Percentiles rank a stretch among this genome's conserved stretches.
These are phyloP conservation scores for Ahaetulla prasina DNA, from an alignment of 2,113 vertebrate species.

Conservation along the genomic window DNA sequence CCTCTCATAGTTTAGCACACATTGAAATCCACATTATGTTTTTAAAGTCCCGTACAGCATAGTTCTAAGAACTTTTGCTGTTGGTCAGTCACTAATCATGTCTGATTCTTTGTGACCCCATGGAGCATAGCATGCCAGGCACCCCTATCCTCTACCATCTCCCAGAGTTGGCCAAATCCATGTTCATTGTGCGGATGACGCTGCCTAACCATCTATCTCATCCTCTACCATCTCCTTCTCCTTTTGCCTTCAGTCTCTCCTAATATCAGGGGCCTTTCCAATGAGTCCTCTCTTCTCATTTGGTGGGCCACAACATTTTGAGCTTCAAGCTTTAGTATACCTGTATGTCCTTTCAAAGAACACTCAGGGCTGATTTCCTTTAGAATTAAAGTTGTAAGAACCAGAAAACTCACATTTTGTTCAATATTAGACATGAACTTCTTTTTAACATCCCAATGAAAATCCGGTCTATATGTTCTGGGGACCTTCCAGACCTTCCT, in stretches of 20 bases:
- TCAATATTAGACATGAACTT: neutral
- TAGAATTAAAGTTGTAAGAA: neutral
- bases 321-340: neutral
- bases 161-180: neutral
- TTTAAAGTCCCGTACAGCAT: neutral
- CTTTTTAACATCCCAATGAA: neutral
- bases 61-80: neutral
- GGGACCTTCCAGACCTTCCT: too few relatives aligned
- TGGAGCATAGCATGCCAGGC: too few relatives aligned
- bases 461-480: neutral
- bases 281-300: neutral
- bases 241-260: neutral
- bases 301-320: neutral
- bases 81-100: neutral
- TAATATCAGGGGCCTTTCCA: neutral
- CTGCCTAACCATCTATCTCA: neutral
- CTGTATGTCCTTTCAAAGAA: neutral
- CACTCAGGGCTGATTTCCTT: neutral
- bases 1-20: neutral
- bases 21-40: neutral
- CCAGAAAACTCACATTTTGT: neutral
- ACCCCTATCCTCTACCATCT: neutral
- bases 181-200: neutral
- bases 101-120: neutral
- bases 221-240: neutral